Evolutionary conservation across 1,140 invertebrate genomes (phyloP).

Genomic region (Pogonomyrmex barbatus): DNA sequence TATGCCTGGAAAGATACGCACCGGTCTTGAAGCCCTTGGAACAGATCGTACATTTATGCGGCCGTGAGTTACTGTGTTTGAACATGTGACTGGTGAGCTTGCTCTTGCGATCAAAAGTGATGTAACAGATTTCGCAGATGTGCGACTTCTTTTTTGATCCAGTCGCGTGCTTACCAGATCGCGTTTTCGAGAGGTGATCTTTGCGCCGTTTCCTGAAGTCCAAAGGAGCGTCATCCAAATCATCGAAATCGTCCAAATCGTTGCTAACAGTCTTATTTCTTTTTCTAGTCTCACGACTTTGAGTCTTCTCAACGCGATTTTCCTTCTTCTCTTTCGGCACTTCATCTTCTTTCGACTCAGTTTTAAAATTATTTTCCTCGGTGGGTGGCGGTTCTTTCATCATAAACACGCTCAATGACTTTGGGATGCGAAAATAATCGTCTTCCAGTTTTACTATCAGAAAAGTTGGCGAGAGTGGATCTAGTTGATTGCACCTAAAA

Average conservation of each 20-base stretch:
- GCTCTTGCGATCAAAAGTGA: constrained; percentile 79
- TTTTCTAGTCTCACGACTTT: constrained; percentile 22
- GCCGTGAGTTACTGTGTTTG: constrained; percentile 83
- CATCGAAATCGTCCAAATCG: constrained; percentile 60
- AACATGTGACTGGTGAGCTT: constrained; percentile 81
- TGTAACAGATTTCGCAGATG: constrained; percentile 81
- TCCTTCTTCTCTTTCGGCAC: constrained; percentile 1
- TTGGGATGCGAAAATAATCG: constrained; percentile 81
- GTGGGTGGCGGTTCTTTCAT: constrained; percentile 73
- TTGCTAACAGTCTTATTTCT: constrained; percentile 4
- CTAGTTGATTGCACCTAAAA: constrained; percentile 81
- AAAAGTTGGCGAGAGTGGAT: constrained; percentile 77
- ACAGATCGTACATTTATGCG: constrained; percentile 85
- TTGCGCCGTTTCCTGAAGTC: constrained; percentile 70
- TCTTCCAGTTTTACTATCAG: constrained; percentile 80
- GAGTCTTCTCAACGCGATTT: background rate
- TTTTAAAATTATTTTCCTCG: constrained; percentile 58
- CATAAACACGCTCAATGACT: constrained; percentile 80
- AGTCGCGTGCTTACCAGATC: background rate
- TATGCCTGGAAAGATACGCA: constrained; percentile 84
- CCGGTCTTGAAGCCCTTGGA: constrained; percentile 85
- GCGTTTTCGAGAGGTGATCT: constrained; percentile 12
- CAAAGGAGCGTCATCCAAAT: constrained; percentile 70
- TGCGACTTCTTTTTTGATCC: constrained; percentile 70
- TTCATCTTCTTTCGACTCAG: background rate